Evolutionary conservation across 2,797 vertebrate species (phyloP), one percentile per base, ranked within the genome.

Genomic region (Propithecus perrieri): DNA sequence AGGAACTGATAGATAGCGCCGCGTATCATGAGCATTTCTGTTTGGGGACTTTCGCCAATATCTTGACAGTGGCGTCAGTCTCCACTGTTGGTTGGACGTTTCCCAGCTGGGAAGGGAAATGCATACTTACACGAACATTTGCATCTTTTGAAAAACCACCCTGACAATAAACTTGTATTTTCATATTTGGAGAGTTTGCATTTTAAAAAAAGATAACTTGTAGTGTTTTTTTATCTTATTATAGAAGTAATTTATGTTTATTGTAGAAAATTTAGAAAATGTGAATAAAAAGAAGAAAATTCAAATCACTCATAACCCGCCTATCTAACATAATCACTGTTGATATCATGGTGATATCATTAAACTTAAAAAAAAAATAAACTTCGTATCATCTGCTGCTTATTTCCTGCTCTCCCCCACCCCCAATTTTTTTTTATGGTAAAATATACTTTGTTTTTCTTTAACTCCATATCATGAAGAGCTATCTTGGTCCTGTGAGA

Each of bases 141-240:
- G 65, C 24, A n/a, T 94, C 61, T 94, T 96, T 91, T 92, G 43
- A 87, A 94, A 97, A 96, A 81, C 17, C 35, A 53, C 41, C 75
- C 75, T 85, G 38, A 95, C 80, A 24, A 80, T 72, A 24, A 79
- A 89, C 35, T 89, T 72, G 10, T 41, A 57, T 76, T 89, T 98
- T 86, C 35, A 17, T 84, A 89, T 61, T 86, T 88, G 78, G 63
- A 89, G 89, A 92, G 50, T 89, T 92, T 93, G 83, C 33, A 65
- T 88, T 95, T 74, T 53, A 61, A 95, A 93, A 86, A 61, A 46
- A 69, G n/a, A 79, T 81, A 94, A 72, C 75, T 88, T 65, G 53
- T 65, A 50, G 20, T 93, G 53, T 87, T 95, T 96, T 96, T 65
- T 96, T 72, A 87, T 93, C 93, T 96, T 93, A 46, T 94, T 93